Evolutionary conservation across 1,140 invertebrate species (phyloP), one percentile per base, ranked within the genome.

Genomic region (Phenacoccus solenopsis): DNA sequence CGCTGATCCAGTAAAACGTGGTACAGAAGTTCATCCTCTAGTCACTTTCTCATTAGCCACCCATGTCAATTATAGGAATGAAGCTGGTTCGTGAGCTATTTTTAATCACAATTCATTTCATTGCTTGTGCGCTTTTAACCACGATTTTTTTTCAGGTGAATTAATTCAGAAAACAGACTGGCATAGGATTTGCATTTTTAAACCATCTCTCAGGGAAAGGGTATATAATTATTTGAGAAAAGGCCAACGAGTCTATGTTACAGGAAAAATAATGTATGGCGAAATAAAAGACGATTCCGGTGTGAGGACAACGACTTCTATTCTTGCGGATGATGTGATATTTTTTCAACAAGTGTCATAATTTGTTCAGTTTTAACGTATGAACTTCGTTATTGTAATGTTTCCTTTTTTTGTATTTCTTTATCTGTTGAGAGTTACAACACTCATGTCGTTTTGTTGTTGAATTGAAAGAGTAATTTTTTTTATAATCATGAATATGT

Each of bases 21-120:
- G 94, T 0, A 84, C 82, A 10, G 83, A 87, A 73, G 83, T 89
- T 69, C 90, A 92, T 80, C 93, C 93, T 12, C 89, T 95, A 24
- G 86, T 94, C 61, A 84, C 91, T 69, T 96, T 97, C 80, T 93
- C 93, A 10, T 73, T 97, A 61, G 94, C 94, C 3, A 97, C 94
- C 28, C 89, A 94, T 75, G 85, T 84, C 12, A 93, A 90, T 79
- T 94, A 91, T 76, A 88, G 87, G 77, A 80, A 82, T 73, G 78
- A 79, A 73, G 82, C 83, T 84, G 78, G 74, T 64, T 24, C 21
- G 56, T 59, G n/a, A n/a, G n/a, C 20, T 10, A 64, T 64, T 24
- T 25, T 64, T 64, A 5, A n/a, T 59, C n/a, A 20, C 16, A 59
- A 59, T 16, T 64, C 22, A 25, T 64, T 24, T 24, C 3, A 25